Percentiles rank a stretch among this genome's conserved stretches.
Evolutionary conservation across 2,797 vertebrate genomes (phyloP).

Genomic region (Protonibea diacanthus): DNA sequence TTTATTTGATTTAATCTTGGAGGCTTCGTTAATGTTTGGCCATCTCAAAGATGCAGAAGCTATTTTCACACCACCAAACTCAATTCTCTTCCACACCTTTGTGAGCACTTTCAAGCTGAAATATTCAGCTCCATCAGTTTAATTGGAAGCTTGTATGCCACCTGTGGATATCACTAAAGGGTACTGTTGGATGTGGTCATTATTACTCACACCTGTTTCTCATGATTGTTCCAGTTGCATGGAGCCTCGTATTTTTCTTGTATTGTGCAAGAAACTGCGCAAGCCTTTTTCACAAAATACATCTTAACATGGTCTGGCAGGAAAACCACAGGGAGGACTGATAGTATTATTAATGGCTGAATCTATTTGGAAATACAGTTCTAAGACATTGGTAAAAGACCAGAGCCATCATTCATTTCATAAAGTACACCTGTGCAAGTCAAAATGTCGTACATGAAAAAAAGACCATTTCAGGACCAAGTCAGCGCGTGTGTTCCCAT

Average conservation of each 20-base stretch:
- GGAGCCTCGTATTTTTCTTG: background rate
- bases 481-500: background rate
- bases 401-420: constrained; percentile 5
- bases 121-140: constrained; percentile 44
- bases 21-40: constrained; percentile 16
- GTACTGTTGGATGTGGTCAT: constrained; percentile 33
- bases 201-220: constrained; percentile 54
- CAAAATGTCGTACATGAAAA: constrained; percentile 3
- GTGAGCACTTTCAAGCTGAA: constrained; percentile 23
- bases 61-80: constrained; percentile 7
- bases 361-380: constrained; percentile 7
- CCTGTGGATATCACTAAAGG: constrained; percentile 56
- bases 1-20: constrained; percentile 2
- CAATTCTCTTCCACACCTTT: constrained; percentile 14
- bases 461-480: background rate
- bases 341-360: constrained; percentile 6
- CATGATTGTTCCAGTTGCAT: constrained; percentile 12
- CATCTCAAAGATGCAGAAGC: constrained; percentile 26
- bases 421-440: constrained; percentile 5
- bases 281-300: background rate
- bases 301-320: background rate
- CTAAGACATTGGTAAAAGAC: background rate
- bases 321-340: background rate
- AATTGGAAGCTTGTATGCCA: constrained; percentile 47
- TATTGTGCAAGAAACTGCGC: background rate